phyloP scores from a whole-genome alignment of 2,888 invertebrate genomes.

The Mycalesis mineus region DNA sequence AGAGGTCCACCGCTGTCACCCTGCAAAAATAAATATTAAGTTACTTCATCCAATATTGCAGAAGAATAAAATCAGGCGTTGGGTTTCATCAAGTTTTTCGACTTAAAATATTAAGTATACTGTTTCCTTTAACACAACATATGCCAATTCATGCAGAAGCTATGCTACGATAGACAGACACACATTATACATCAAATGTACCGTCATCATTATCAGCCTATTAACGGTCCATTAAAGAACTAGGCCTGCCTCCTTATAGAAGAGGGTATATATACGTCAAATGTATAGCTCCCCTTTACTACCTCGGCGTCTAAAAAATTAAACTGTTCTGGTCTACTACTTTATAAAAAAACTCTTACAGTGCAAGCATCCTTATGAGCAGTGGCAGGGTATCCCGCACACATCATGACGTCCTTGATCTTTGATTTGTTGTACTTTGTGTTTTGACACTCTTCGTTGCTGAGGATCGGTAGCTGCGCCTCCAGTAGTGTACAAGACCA shows the following conservation, averaged over 20 bases:
- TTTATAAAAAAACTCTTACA: conserved; percentile 70
- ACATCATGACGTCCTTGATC: conserved; percentile 93
- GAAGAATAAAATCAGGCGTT: not conserved
- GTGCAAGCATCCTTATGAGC: conserved; percentile 90
- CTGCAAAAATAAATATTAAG: conserved; percentile 48
- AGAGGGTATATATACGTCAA: too few relatives aligned
- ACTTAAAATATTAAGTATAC: too few relatives aligned
- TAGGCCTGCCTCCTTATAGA: too few relatives aligned
- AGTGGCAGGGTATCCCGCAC: conserved; percentile 85
- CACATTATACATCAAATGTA: too few relatives aligned
- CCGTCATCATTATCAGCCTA: too few relatives aligned
- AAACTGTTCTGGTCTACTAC: too few relatives aligned
- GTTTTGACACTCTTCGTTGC: conserved; percentile 82
- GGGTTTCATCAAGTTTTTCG: too few relatives aligned
- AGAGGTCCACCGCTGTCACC: conserved; percentile 89
- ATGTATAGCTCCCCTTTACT: too few relatives aligned
- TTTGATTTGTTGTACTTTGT: conserved; percentile 90
- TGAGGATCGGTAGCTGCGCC: conserved; percentile 84
- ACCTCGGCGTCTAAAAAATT: not conserved
- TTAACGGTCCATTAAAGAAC: too few relatives aligned
- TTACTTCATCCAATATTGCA: not conserved
- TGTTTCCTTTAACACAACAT: too few relatives aligned
- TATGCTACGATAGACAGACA: too few relatives aligned
- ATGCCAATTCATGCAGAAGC: too few relatives aligned
- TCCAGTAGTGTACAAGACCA: conserved; percentile 90